Evolutionary conservation across 2,113 vertebrate species (phyloP).

Genomic region (Crotophaga sulcirostris): DNA sequence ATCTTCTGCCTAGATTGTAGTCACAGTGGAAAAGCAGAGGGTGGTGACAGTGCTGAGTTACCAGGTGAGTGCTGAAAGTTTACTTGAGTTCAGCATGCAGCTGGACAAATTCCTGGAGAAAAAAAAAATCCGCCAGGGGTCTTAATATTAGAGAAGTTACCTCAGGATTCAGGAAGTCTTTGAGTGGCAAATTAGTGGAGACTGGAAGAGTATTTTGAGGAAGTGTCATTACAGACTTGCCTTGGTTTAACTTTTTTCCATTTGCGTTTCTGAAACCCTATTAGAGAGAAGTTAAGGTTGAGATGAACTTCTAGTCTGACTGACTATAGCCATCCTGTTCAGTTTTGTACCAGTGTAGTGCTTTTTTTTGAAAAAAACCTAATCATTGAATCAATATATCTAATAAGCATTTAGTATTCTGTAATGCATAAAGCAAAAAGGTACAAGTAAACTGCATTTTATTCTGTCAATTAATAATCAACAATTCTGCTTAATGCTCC

Average conservation of each 20-base stretch:
- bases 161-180: slow-evolving; percentile 24
- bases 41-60: background rate
- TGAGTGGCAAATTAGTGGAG: background rate
- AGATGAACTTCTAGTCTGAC: background rate
- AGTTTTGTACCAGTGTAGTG: background rate
- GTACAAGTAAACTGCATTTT: background rate
- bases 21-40: background rate
- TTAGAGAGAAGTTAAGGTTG: background rate
- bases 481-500: background rate
- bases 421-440: background rate
- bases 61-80: background rate
- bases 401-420: background rate
- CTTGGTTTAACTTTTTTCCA: background rate
- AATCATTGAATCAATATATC: background rate
- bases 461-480: background rate
- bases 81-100: background rate
- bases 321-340: background rate
- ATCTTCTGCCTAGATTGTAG: background rate
- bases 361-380: background rate
- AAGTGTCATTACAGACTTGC: background rate
- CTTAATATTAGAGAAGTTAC: background rate
- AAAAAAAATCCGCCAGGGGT: background rate
- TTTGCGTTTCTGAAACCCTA: background rate
- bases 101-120: background rate
- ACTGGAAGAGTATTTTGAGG: background rate